A percentile compares a stretch with the other conserved stretches of the same genome.
phyloP scores from a whole-genome alignment of 2,888 invertebrate genomes.

The Deilephila porcellus region DNA sequence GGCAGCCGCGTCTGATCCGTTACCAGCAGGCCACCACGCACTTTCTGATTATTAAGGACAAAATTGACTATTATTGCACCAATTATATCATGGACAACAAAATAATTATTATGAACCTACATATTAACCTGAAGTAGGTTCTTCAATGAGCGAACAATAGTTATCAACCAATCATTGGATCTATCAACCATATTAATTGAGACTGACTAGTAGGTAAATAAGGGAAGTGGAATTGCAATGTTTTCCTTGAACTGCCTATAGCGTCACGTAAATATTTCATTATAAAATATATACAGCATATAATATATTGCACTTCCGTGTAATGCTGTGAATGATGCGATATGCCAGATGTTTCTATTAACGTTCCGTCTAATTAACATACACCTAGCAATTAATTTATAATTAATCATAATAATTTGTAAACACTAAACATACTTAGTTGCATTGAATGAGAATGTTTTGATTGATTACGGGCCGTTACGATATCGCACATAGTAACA shows the following conservation, averaged over 20 bases:
- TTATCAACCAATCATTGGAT: background rate
- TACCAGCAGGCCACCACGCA: too few species aligned
- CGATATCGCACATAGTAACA: too few species aligned
- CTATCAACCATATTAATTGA: background rate
- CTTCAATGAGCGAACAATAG: background rate
- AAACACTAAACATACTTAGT: background rate
- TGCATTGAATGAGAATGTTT: too few species aligned
- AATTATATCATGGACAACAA: background rate
- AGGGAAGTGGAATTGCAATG: background rate
- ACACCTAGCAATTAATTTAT: background rate
- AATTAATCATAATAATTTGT: background rate
- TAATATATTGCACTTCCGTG: background rate
- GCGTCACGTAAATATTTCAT: background rate
- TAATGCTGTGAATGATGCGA: background rate
- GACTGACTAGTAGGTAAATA: background rate
- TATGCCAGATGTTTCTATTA: background rate
- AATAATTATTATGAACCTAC: conserved; percentile 1
- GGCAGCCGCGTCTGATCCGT: too few species aligned
- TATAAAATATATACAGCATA: background rate
- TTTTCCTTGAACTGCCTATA: background rate
- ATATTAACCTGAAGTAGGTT: background rate
- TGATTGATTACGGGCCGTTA: too few species aligned
- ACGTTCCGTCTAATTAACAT: background rate
- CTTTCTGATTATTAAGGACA: too few species aligned
- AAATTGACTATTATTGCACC: background rate